These are phyloP conservation scores for Rosalia funebris DNA, from an alignment of 2,888 invertebrate genomes.

Conservation along the genomic window DNA sequence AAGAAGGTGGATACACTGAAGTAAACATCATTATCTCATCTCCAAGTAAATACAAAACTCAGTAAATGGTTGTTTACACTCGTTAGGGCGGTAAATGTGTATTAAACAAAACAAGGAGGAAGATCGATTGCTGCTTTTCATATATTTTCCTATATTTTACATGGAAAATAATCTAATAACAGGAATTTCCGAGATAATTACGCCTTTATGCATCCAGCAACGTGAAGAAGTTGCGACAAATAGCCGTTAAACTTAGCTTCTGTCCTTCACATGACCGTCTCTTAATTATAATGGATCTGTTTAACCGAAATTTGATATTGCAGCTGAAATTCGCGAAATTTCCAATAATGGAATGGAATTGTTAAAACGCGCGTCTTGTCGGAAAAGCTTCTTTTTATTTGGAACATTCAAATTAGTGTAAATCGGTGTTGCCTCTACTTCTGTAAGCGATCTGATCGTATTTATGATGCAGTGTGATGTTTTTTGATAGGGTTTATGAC, in stretches of 20 bases:
- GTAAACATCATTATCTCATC: too few relatives aligned
- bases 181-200: conserved; percentile 12
- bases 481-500: conserved; percentile 3
- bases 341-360: conserved; percentile 11
- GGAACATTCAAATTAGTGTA: too few relatives aligned
- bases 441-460: conserved; percentile 3
- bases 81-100: background rate
- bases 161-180: conserved; percentile 3
- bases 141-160: conserved; percentile 5
- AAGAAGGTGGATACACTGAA: too few relatives aligned
- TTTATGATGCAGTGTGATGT: conserved; percentile 9
- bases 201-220: conserved; percentile 5
- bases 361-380: background rate
- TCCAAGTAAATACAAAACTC: too few relatives aligned
- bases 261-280: conserved; percentile 7
- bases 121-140: background rate
- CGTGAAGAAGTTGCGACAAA: conserved; percentile 16
- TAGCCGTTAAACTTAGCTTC: conserved; percentile 10
- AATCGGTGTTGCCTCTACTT: conserved; percentile 7
- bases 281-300: conserved; percentile 10
- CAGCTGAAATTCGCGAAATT: conserved; percentile 4
- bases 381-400: too few relatives aligned
- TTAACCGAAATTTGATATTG: conserved; percentile 21
- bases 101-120: background rate
- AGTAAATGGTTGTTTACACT: background rate